These are phyloP conservation scores for Megathymus violae DNA, from an alignment of 1,140 invertebrate species.

Conservation along the genomic window DNA sequence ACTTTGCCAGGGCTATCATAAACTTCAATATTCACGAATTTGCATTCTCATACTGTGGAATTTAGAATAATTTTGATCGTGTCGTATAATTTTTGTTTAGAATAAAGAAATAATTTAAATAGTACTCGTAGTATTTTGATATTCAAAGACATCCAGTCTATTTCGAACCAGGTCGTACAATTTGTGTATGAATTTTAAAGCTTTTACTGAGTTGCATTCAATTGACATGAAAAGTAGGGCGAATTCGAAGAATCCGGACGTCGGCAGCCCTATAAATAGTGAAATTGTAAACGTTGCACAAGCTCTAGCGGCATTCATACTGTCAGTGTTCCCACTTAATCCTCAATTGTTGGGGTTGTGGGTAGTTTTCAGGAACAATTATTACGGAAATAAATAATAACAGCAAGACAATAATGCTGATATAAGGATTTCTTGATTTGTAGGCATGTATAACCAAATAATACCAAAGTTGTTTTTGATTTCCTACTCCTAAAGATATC, in stretches of 20 bases:
- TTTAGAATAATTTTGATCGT: too few species aligned
- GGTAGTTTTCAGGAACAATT: constrained; percentile 14
- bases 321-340: constrained; percentile 14
- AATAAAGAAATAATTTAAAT: too few species aligned
- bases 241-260: not conserved
- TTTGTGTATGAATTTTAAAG: too few species aligned
- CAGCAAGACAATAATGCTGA: not conserved
- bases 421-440: too few species aligned
- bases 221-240: constrained; percentile 4
- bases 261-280: constrained; percentile 21
- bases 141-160: too few species aligned
- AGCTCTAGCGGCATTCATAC: constrained; percentile 18
- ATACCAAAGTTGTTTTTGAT: too few species aligned
- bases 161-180: not conserved
- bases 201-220: not conserved
- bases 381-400: constrained; percentile 1
- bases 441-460: too few species aligned
- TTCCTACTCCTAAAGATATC: too few species aligned
- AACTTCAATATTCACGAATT: not conserved
- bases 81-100: too few species aligned
- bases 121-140: too few species aligned
- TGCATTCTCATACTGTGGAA: too few species aligned
- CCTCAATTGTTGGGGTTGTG: constrained; percentile 23
- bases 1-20: not conserved
- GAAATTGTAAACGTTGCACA: constrained; percentile 19